Percentiles rank a stretch among this genome's conserved stretches.
These are phyloP conservation scores for Bombus turneri DNA, from an alignment of 1,140 invertebrate species.

Conservation along the genomic window DNA sequence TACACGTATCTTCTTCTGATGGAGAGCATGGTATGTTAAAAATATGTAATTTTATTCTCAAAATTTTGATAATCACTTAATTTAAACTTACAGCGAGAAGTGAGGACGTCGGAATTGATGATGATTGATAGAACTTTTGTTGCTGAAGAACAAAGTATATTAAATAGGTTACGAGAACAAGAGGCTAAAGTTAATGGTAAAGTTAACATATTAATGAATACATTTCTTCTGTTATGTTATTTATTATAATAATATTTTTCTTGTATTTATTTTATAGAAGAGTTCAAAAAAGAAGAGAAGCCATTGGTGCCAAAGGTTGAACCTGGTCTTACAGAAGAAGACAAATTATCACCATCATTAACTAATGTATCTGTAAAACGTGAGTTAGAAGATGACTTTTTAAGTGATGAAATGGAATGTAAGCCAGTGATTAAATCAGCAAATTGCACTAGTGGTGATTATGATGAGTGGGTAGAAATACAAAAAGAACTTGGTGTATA, in stretches of 20 bases:
- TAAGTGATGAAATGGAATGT: constrained; percentile 74
- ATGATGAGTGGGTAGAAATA: constrained; percentile 88
- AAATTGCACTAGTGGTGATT: constrained; percentile 81
- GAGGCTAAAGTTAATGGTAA: constrained; percentile 79
- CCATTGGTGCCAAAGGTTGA: constrained; percentile 79
- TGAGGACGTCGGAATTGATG: constrained; percentile 87
- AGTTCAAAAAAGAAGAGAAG: constrained; percentile 80
- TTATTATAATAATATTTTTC: neutral
- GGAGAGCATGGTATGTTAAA: constrained; percentile 88
- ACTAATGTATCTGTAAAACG: constrained; percentile 77
- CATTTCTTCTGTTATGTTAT: neutral
- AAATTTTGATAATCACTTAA: constrained; percentile 1
- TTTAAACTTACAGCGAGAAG: constrained; percentile 84
- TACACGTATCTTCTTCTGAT: constrained; percentile 91
- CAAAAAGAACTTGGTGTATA: constrained; percentile 86
- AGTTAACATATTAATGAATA: neutral
- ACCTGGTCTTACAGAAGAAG: constrained; percentile 71
- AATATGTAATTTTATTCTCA: neutral
- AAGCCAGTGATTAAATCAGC: constrained; percentile 74
- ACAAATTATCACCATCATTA: constrained; percentile 65
- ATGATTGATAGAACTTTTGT: constrained; percentile 89
- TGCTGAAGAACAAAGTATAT: constrained; percentile 85
- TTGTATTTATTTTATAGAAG: constrained; percentile 67
- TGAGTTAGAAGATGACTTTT: constrained; percentile 79
- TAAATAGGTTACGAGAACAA: constrained; percentile 84